phyloP scores from a whole-genome alignment of 2,888 invertebrate species.

The Sclerodermus sp. region DNA sequence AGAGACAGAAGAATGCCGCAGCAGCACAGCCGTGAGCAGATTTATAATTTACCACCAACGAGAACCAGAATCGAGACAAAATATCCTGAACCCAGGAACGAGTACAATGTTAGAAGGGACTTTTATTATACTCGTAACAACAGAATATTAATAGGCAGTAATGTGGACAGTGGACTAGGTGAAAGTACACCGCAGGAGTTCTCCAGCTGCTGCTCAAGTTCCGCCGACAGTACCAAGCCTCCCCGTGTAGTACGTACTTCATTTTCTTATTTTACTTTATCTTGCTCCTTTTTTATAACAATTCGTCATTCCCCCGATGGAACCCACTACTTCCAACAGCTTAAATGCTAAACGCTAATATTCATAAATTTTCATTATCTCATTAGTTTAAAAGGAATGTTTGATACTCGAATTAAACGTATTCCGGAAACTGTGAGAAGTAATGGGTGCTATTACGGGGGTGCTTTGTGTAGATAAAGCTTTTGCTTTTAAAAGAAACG shows the following conservation, averaged over 20 bases:
- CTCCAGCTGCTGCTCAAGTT: slow-evolving; percentile 56
- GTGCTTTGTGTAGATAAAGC: no score
- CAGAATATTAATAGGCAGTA: slow-evolving; percentile 50
- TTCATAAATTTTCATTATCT: no score
- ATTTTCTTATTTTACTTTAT: slow-evolving; percentile 24
- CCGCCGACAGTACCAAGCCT: slow-evolving; percentile 54
- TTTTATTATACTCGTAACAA: slow-evolving; percentile 50
- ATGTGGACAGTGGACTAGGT: slow-evolving; percentile 54
- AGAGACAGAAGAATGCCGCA: slow-evolving; percentile 46
- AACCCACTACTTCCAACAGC: slow-evolving; percentile 12
- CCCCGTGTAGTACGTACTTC: slow-evolving; percentile 50
- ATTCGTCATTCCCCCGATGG: slow-evolving; percentile 6
- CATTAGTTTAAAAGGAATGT: no score
- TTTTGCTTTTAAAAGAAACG: no score
- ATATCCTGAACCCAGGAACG: slow-evolving; percentile 42
- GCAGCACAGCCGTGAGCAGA: slow-evolving; percentile 49
- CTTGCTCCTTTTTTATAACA: slow-evolving; percentile 15
- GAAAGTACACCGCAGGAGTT: slow-evolving; percentile 56
- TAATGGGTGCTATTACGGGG: no score
- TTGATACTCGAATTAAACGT: no score
- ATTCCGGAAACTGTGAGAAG: no score
- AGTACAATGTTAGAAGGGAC: slow-evolving; percentile 49
- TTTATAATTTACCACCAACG: slow-evolving; percentile 47
- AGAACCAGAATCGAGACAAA: slow-evolving; percentile 44
- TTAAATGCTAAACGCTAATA: not conserved